A percentile compares a stretch with the other conserved stretches of the same genome.
Conservation (phyloP, 2,113 vertebrate genomes). For the Oreochromis niloticus region DNA sequence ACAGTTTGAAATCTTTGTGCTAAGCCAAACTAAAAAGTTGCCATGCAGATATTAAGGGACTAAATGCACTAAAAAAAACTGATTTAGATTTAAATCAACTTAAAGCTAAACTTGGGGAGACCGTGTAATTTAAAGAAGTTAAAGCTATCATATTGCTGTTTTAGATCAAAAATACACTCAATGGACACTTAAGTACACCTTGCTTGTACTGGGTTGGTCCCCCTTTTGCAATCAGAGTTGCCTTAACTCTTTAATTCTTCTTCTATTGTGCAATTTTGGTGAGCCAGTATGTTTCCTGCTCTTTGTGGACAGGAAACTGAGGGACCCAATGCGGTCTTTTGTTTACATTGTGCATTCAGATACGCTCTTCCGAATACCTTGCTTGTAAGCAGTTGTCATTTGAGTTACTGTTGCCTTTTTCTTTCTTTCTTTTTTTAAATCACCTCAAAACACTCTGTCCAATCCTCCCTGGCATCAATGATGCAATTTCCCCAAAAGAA, state of each 20-base stretch:
- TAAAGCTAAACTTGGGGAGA: background rate
- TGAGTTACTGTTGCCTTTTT: background rate
- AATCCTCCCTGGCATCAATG: background rate
- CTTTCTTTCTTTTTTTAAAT: background rate
- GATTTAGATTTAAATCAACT: background rate
- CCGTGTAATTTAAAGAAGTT: background rate
- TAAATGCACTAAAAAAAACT: background rate
- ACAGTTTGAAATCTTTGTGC: background rate
- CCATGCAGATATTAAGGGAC: background rate
- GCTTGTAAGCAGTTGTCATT: background rate
- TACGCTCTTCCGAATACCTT: background rate
- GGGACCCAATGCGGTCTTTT: background rate
- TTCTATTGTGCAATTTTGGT: background rate
- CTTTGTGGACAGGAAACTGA: background rate
- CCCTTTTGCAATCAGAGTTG: background rate
- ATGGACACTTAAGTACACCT: background rate
- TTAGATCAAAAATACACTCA: background rate
- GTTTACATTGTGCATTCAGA: background rate
- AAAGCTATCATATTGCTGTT: background rate
- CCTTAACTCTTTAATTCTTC: background rate
- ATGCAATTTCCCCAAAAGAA: background rate
- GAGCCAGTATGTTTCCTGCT: background rate
- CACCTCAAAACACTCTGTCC: background rate
- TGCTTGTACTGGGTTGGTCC: background rate
- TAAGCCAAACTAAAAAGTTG: background rate